A percentile compares a stretch with the other conserved stretches of the same genome.
Evolutionary conservation across 2,113 vertebrate species (phyloP).

Genomic region (Heptranchias perlo): DNA sequence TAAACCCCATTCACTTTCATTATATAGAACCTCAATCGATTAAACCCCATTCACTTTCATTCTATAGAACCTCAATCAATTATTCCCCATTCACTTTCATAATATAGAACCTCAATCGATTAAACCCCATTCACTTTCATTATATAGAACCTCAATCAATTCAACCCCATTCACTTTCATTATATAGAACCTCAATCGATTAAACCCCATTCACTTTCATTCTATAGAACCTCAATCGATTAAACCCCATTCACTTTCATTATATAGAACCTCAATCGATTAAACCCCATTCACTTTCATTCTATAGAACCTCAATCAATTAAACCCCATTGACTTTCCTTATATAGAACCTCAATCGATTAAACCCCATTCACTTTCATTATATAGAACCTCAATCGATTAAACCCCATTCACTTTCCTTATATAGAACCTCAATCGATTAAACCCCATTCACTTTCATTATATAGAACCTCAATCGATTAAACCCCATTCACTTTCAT

Average conservation of each 20-base stretch:
- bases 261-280: background rate
- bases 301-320: background rate
- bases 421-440: background rate
- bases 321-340: background rate
- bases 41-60: background rate
- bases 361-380: background rate
- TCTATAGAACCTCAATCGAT: background rate
- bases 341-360: background rate
- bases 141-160: background rate
- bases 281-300: background rate
- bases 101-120: background rate
- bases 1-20: background rate
- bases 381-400: background rate
- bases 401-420: background rate
- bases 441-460: background rate
- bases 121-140: background rate
- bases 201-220: background rate
- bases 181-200: background rate
- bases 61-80: background rate
- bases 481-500: background rate
- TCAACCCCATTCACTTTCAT: background rate
- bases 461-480: background rate
- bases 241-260: background rate
- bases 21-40: background rate
- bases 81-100: background rate